A percentile compares a stretch with the other conserved stretches of the same genome.
Evolutionary conservation across 1,140 invertebrate genomes (phyloP).

Genomic region (Aphelenchoides fujianensis): DNA sequence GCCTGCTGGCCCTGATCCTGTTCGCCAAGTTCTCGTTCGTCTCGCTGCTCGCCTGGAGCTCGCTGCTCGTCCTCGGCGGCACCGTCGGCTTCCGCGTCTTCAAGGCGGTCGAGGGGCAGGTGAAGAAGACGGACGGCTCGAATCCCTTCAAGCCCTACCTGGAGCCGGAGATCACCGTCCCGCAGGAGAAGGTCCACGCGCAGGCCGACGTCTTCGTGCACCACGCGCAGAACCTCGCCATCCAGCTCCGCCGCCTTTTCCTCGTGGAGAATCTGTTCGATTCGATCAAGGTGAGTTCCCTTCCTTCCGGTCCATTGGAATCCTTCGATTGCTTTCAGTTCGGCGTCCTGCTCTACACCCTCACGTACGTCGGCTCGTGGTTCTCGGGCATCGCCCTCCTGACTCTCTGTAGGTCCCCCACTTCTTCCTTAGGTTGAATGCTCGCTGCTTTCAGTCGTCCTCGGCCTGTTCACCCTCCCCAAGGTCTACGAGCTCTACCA

Average conservation of each 20-base stretch:
- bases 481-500: slow-evolving; percentile 98
- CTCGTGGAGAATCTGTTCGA: slow-evolving; percentile 92
- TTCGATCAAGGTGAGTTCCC: slow-evolving; percentile 68
- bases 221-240: slow-evolving; percentile 76
- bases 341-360: slow-evolving; percentile 82
- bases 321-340: slow-evolving; percentile 70
- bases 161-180: slow-evolving; percentile 78
- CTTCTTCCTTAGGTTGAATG: not conserved
- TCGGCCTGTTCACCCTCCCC: slow-evolving; percentile 87
- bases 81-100: slow-evolving; percentile 89
- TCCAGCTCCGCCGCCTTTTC: slow-evolving; percentile 83
- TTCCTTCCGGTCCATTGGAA: slow-evolving; percentile 8
- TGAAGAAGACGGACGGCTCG: slow-evolving; percentile 92
- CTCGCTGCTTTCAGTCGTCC: slow-evolving; percentile 72
- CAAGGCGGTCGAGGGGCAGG: slow-evolving; percentile 87
- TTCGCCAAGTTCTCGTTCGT: slow-evolving; percentile 49
- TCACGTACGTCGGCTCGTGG: slow-evolving; percentile 92
- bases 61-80: slow-evolving; percentile 76
- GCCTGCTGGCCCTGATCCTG: slow-evolving; percentile 40
- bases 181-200: slow-evolving; percentile 81
- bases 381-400: slow-evolving; percentile 75
- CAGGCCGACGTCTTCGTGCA: slow-evolving; percentile 77
- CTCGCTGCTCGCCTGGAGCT: slow-evolving; percentile 77
- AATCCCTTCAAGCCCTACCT: slow-evolving; percentile 85
- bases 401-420: slow-evolving; percentile 37